phyloP scores from a whole-genome alignment of 2,888 invertebrate species.

The Tricholauxania praeusta region DNA sequence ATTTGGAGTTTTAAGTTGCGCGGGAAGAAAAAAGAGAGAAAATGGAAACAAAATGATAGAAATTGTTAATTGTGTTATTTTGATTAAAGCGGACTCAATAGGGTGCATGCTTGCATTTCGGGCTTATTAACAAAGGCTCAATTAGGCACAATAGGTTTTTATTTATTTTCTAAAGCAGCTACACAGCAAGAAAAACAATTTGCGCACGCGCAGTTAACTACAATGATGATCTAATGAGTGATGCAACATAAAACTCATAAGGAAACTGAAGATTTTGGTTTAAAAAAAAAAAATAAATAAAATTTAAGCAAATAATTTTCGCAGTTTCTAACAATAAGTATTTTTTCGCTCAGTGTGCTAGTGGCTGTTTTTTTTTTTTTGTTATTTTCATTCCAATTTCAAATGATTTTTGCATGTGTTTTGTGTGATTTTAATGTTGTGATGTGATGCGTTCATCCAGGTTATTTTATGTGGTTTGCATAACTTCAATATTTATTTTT shows the following conservation, averaged over 20 bases:
- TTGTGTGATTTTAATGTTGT: slow-evolving; percentile 9
- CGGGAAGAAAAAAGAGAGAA: slow-evolving; percentile 7
- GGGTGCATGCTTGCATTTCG: too few relatives aligned
- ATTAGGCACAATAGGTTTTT: too few relatives aligned
- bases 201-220: slow-evolving; percentile 1
- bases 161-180: neutral
- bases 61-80: neutral
- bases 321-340: slow-evolving; percentile 14
- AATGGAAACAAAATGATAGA: slow-evolving; percentile 26
- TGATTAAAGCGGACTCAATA: too few relatives aligned
- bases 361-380: slow-evolving; percentile 14
- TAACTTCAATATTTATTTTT: too few relatives aligned
- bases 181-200: slow-evolving; percentile 16
- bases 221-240: slow-evolving; percentile 22
- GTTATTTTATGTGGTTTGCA: slow-evolving; percentile 3
- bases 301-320: slow-evolving; percentile 12
- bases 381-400: neutral
- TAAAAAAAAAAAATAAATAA: slow-evolving; percentile 16
- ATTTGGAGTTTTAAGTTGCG: neutral
- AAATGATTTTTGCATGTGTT: slow-evolving; percentile 2
- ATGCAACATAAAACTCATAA: slow-evolving; percentile 36
- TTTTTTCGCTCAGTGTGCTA: slow-evolving; percentile 28
- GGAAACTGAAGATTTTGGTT: slow-evolving; percentile 1
- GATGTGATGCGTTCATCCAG: neutral
- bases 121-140: too few relatives aligned